Evolutionary conservation across 1,140 invertebrate genomes (phyloP), one percentile per base, ranked within the genome.

Genomic region (Vollenhovia emeryi): DNA sequence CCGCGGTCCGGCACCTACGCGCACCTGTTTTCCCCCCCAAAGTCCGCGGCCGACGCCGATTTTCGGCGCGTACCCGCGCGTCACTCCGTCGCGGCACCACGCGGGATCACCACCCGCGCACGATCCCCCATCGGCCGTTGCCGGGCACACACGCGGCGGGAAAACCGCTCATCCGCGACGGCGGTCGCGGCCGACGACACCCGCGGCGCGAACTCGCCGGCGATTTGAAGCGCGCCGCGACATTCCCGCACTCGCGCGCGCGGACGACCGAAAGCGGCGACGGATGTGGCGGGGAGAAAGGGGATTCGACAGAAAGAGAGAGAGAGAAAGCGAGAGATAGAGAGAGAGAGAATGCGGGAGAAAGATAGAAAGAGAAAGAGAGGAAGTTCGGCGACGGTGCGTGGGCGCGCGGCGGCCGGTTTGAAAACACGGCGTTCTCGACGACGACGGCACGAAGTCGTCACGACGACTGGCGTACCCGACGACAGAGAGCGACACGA

Each of bases 401-500:
- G 84, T 62, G 43, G 33, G 64, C 40, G 59, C 43, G 30, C 62
- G 43, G 50, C 27, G 33, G 15, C 45, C 78, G 64, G 55, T 36
- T 73, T 71, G 18, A 60, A 59, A 33, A 59, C 76, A 52, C 71
- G 62, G 50, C 64, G 59, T 59, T 55, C 74, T 36, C 73, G 87
- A 89, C 88, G 79, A 83, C 86, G 86, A 91, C 89, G 86, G 87
- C 90, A 69, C 86, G 90, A 92, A 88, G 91, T 92, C 91, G 89
- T 90, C 92, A 80, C 91, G 91, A 90, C 87, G 91, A 93, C 93
- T 93, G 93, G 45, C 66, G 11, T 27, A 60, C 57, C 43, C 21
- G 75, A 78, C 86, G 86, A 50, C 86, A 83, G 83, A 91, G 88
- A 86, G 91, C 92, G 90, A 87, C 86, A 84, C 86, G 87, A 92